These are phyloP conservation scores for Zingel zingel DNA, from an alignment of 2,113 vertebrate genomes.

Conservation along the genomic window DNA sequence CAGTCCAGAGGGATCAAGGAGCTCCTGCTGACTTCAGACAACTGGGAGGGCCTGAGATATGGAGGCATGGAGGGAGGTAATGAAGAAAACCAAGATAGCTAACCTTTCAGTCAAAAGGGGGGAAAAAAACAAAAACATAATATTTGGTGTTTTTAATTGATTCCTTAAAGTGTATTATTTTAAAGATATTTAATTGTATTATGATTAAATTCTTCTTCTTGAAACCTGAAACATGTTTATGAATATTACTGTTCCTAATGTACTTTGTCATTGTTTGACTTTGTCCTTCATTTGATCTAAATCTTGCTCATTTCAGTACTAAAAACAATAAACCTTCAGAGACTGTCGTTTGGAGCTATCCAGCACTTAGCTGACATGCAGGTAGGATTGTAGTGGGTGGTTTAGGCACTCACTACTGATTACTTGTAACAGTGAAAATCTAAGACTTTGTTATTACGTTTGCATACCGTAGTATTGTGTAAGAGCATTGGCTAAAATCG, in stretches of 20 bases:
- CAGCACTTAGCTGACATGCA: slow-evolving; percentile 85
- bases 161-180: not conserved
- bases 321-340: slow-evolving; percentile 93
- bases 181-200: not conserved
- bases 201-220: not conserved
- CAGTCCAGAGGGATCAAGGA: slow-evolving; percentile 88
- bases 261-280: not conserved
- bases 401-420: not conserved
- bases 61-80: slow-evolving; percentile 80
- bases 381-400: slow-evolving; percentile 70
- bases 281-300: not conserved
- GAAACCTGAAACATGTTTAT: not conserved
- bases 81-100: not conserved
- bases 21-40: slow-evolving; percentile 91
- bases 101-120: not conserved
- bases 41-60: slow-evolving; percentile 82
- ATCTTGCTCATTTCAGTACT: slow-evolving; percentile 72
- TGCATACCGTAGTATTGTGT: not conserved
- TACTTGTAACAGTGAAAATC: not conserved
- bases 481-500: not conserved
- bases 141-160: not conserved
- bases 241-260: not conserved
- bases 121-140: no score
- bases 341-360: slow-evolving; percentile 85
- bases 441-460: not conserved